These are phyloP conservation scores for Notiomystis cincta DNA, from an alignment of 2,113 vertebrate genomes.

Conservation along the genomic window DNA sequence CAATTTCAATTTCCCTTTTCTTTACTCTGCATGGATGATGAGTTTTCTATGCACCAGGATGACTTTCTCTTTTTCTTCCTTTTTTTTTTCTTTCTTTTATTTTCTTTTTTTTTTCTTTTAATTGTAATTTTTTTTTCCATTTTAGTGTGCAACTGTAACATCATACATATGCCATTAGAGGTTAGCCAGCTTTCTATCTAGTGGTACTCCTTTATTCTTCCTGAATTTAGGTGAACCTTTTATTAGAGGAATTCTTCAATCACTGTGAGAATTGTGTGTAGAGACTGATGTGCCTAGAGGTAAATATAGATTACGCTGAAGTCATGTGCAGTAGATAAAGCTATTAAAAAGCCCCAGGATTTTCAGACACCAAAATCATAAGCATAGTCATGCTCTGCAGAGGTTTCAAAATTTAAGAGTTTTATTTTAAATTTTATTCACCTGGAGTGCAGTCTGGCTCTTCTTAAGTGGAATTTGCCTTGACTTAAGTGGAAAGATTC, in stretches of 20 bases:
- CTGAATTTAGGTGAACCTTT: not conserved
- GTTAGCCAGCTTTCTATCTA: not conserved
- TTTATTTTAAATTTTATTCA: not conserved
- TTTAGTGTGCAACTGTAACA: not conserved
- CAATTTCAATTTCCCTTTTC: not conserved
- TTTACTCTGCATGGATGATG: not conserved
- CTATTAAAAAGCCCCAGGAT: accelerated
- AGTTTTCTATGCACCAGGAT: not conserved
- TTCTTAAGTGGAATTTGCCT: not conserved
- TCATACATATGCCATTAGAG: accelerated
- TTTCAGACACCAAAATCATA: not conserved
- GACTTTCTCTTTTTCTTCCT: no score
- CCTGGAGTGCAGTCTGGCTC: not conserved
- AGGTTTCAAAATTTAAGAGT: not conserved
- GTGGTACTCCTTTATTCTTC: not conserved
- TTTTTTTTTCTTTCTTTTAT: no score
- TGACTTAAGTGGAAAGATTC: not conserved
- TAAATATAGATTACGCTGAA: not conserved
- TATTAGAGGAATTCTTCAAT: not conserved
- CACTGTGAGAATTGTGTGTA: not conserved
- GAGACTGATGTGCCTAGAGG: not conserved
- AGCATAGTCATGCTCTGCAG: not conserved
- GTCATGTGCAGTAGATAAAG: not conserved
- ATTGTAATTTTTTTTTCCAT: not conserved
- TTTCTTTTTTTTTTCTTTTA: not conserved